Evolutionary conservation across 2,113 vertebrate genomes (phyloP).

Genomic region (Typhlomys cinereus): DNA sequence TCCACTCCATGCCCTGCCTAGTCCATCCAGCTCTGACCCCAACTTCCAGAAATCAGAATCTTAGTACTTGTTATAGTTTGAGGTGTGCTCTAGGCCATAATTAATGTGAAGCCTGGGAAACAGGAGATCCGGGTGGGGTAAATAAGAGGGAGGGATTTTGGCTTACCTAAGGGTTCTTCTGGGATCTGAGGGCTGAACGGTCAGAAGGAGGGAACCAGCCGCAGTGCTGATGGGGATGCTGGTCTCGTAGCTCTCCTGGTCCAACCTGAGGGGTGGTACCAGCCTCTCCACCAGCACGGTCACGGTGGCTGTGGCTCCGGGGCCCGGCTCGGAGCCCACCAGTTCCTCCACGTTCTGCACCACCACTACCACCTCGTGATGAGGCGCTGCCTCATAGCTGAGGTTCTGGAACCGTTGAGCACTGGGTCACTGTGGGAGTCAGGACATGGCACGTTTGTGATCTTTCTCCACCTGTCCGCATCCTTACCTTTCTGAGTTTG

Average conservation of each 20-base stretch:
- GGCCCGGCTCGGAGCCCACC: conserved; percentile 57
- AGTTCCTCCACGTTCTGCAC: conserved; percentile 45
- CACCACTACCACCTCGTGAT: conserved; percentile 62
- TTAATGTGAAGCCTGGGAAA: neutral
- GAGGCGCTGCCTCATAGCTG: conserved; percentile 64
- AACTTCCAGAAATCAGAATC: neutral
- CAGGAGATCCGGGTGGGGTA: neutral
- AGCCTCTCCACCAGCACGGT: conserved; percentile 71
- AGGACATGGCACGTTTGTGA: neutral
- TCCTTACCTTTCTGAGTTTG: conserved; percentile 66
- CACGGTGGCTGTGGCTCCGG: conserved; percentile 72
- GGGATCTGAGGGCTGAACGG: conserved; percentile 38
- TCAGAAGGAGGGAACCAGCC: conserved; percentile 67
- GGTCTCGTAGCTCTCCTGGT: conserved; percentile 64
- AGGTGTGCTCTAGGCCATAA: neutral
- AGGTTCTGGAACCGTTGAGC: conserved; percentile 66
- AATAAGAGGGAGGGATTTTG: neutral
- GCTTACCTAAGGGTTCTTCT: conserved; percentile 68
- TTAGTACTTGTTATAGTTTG: neutral
- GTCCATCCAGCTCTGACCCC: neutral
- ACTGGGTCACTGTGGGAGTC: neutral
- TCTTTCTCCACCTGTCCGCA: neutral
- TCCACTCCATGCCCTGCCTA: neutral
- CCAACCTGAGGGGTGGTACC: conserved; percentile 30
- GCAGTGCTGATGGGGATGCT: conserved; percentile 55